A percentile compares a stretch with the other conserved stretches of the same genome.
These are phyloP conservation scores for Protobothrops mucrosquamatus DNA, from an alignment of 2,113 vertebrate species.

Conservation along the genomic window DNA sequence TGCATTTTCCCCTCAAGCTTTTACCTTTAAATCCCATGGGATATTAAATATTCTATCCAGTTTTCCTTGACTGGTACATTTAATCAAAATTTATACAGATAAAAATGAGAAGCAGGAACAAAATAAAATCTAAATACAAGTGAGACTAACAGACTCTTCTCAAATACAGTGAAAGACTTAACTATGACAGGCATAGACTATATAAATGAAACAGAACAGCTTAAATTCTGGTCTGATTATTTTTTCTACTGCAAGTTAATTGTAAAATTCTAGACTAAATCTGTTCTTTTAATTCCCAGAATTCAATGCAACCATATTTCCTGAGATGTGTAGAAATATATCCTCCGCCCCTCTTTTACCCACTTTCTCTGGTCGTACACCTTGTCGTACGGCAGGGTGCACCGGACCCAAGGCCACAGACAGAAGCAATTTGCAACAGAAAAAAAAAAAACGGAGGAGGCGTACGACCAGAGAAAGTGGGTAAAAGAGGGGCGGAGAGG, in stretches of 20 bases:
- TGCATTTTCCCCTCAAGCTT: neutral
- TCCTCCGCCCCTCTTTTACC: no score
- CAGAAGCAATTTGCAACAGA: no score
- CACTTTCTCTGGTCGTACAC: no score
- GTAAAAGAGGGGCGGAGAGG: no score
- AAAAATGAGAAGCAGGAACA: slow-evolving; percentile 10
- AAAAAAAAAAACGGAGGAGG: no score
- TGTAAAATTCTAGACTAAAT: neutral
- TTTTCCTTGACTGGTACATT: neutral
- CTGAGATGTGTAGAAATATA: neutral
- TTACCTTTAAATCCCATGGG: neutral
- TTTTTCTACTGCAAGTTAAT: slow-evolving; percentile 1
- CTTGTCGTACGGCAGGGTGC: no score
- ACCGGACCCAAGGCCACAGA: no score
- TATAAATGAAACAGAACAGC: neutral
- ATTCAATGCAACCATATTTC: neutral
- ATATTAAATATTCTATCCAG: neutral
- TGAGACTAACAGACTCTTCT: neutral
- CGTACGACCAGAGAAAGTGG: no score
- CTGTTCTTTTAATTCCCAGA: neutral
- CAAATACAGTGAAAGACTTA: neutral
- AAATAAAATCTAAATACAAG: slow-evolving; percentile 3
- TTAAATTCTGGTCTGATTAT: neutral
- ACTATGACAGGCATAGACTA: neutral
- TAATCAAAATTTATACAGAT: neutral